Evolutionary conservation across 2,797 vertebrate species (phyloP), one percentile per base, ranked within the genome.

Genomic region (Hippoglossus hippoglossus): DNA sequence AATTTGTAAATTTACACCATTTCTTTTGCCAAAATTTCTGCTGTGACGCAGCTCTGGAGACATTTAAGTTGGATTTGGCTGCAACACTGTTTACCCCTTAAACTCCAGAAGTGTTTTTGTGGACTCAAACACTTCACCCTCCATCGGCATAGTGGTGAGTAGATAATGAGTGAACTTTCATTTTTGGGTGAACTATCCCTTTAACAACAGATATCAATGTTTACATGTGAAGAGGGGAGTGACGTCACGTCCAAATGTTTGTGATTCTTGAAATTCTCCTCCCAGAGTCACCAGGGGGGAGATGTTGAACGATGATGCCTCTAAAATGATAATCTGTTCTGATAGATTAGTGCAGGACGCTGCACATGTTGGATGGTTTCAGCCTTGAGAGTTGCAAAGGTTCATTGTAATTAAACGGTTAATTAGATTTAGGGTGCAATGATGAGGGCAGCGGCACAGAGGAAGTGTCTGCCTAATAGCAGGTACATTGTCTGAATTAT

Each of bases 351-450:
- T 25, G 50, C 54, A 44, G 56, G 73, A 16, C 9, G 7, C 54
- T 50, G 24, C 50, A 41, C 41, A 69, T 58, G 62, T 57, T 34
- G 65, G 80, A 85, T 67, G 63, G 82, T 53, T 53, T 61, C 71
- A 36, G 56, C 69, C 50, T 41, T 70, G 21, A 76, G 55, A 71
- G 65, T 80, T 77, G 77, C 39, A 77, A 71, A 81, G 67, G 54
- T 68, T 73, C 12, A 78, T 73, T 82, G 67, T 67, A 81, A 81
- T 83, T 56, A 80, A 81, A 74, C 65, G 64, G 44, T 60, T 67
- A 85, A 86, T 79, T 59, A 76, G 72, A 88, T 85, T 77, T 75
- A 58, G 51, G 63, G 61, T 62, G 25, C 44, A 28, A 34, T 49
- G 75, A 77, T 77, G 53, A 75, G 5, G 12, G 11, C 61, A 26